Base-by-base conservation (phyloP, 2,888 invertebrate genomes). In the Scelioninae gen. 1 region DNA sequence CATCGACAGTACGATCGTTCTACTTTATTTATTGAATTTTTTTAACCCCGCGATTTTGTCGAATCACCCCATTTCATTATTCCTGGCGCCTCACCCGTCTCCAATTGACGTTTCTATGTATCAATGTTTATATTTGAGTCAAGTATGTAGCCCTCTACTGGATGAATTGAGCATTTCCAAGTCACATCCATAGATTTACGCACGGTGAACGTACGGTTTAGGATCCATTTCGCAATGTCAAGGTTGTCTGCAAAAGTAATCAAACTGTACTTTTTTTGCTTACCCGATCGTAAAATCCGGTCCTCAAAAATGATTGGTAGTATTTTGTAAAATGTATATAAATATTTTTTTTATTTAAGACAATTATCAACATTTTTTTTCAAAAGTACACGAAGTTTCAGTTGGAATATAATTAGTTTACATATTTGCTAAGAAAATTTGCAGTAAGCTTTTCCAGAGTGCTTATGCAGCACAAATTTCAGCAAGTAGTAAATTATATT, bases 101-200 rank as follows among this genome's bases (percentile, higher is more conserved):
- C 49, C 4, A 49, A 23, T 49, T 13, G 34, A 56, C 10, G 15
- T 13, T 56, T 56, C 29, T 13, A 15, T 15, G 29, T 11, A 34
- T 7, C 34, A n/a, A n/a, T n/a, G n/a, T 11, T 11, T 47, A 45
- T 11, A 13, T 9, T 23, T 58, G 51, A 13, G 9, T 58, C 9
- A n/a, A 23, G 29, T 32, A 6, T n/a, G 38, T 6, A 38, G 58
- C 72, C 72, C 72, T 72, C 72, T 72, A 3, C 32, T 23, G 72
- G 15, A 15, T 51, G 45, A 72, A 5, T 53, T 34, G 43, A 8
- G 5, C 62, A 43, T 72, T 53, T 43, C 32, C 8, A 8, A 72
- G 51, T 72, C 53, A 72, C 45, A 15, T 13, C 0, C 34, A 56
- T 55, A 9, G 58, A 29, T 34, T 34, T n/a, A n/a, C n/a, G n/a